These are phyloP conservation scores for Zonitis immaculata DNA, from an alignment of 2,888 invertebrate genomes.

Conservation along the genomic window DNA sequence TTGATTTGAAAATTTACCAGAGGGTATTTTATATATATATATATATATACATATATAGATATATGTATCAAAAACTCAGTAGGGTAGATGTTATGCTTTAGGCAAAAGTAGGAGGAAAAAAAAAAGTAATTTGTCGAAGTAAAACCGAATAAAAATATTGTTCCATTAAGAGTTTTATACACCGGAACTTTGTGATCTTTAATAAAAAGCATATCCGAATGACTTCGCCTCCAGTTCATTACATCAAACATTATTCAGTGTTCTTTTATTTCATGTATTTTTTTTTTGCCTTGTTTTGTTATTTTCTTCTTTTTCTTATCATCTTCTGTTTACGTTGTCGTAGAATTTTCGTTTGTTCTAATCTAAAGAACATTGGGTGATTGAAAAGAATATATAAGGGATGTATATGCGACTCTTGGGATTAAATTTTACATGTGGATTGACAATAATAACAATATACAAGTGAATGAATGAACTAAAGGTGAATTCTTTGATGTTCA, in stretches of 20 bases:
- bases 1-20: background rate
- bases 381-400: slow-evolving; percentile 40
- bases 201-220: slow-evolving; percentile 38
- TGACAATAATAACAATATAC: slow-evolving; percentile 50
- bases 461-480: slow-evolving; percentile 43
- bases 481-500: slow-evolving; percentile 44
- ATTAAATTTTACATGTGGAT: slow-evolving; percentile 51
- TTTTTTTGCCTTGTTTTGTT: too few species aligned
- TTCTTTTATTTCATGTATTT: slow-evolving; percentile 23
- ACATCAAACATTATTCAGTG: slow-evolving; percentile 43
- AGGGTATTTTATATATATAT: background rate
- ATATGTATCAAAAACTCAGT: background rate
- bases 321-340: slow-evolving; percentile 39
- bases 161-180: slow-evolving; percentile 27
- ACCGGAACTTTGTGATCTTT: slow-evolving; percentile 35
- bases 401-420: slow-evolving; percentile 42
- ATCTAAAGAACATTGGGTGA: slow-evolving; percentile 46
- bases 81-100: background rate
- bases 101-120: too few species aligned
- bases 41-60: too few species aligned
- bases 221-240: slow-evolving; percentile 42
- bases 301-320: slow-evolving; percentile 15
- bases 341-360: slow-evolving; percentile 44
- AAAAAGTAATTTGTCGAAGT: slow-evolving; percentile 31
- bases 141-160: slow-evolving; percentile 34